Base-by-base conservation (phyloP, 2,797 vertebrate genomes). In the Sebastes taczanowskii region DNA sequence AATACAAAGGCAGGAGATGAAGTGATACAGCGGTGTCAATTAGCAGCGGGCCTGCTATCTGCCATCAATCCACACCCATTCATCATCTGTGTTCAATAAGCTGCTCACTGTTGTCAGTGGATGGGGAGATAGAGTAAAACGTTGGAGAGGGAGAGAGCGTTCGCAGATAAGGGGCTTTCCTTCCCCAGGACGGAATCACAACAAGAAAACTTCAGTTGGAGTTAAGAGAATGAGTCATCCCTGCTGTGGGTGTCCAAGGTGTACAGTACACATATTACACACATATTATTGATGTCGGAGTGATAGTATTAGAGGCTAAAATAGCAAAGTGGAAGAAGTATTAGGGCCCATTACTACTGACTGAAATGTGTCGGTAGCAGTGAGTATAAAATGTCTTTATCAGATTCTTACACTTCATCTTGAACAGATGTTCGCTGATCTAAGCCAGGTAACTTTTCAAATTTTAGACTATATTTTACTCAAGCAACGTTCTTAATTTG, bases 81-180 rank as follows among this genome's bases (percentile, higher is more conserved):
- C 78, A 91, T 93, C 90, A 88, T 87, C 76, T 42, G 63, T 42
- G 77, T 87, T 92, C 92, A 92, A 93, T 91, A 87, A 86, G 71
- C 78, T 78, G 84, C 86, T 80, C 75, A 3, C 38, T 66, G 77
- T 72, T 84, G 84, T 90, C 84, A 85, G 2, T 73, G 71, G 69
- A 83, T 52, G 38, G 30, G 61, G 67, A 82, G 84, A 89, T 62
- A 74, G 69, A 81, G 46, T 53, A 35, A 76, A 88, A 73, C 58
- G 78, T 74, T 72, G 78, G 73, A 67, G 70, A 73, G 56, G 65
- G 62, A 86, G 32, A 25, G 64, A 49, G 53, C 2, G 34, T n/a
- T 32, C 7, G 2, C 52, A 86, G 83, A 89, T 86, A 83, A 88
- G 49, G 73, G 46, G 68, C 13, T 77, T 83, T 71, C 67, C 66